Evolutionary conservation across 1,140 invertebrate genomes (phyloP).

Genomic region (Cydia strobilella): DNA sequence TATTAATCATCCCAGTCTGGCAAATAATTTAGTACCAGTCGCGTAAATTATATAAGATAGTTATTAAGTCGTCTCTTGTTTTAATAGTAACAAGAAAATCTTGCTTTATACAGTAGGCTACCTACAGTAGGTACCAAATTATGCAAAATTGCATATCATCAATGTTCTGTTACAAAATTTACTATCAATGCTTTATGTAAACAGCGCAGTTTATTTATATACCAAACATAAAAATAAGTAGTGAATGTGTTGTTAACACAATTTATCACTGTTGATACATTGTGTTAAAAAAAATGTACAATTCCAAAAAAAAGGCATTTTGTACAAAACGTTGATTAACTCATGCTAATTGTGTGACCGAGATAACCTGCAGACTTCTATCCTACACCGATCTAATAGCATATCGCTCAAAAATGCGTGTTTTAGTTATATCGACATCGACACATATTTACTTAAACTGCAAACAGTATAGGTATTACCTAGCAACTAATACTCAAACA

Average conservation of each 20-base stretch:
- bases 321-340: not conserved
- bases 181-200: too few relatives aligned
- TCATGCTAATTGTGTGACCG: too few relatives aligned
- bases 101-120: not conserved
- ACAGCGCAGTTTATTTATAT: too few relatives aligned
- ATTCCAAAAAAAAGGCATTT: not conserved
- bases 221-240: too few relatives aligned
- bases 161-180: too few relatives aligned
- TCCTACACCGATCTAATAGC: not conserved
- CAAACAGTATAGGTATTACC: too few relatives aligned
- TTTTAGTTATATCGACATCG: too few relatives aligned
- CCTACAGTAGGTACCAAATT: not conserved
- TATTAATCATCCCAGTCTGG: conserved; percentile 49
- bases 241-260: too few relatives aligned
- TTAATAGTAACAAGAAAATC: conserved; percentile 30
- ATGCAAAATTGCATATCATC: not conserved
- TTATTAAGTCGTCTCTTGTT: not conserved
- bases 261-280: too few relatives aligned
- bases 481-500: conserved; percentile 19
- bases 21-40: conserved; percentile 44
- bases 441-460: too few relatives aligned
- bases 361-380: too few relatives aligned
- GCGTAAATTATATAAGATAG: conserved; percentile 39
- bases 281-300: too few relatives aligned
- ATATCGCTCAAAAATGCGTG: not conserved